Conservation (phyloP, 2,797 vertebrate genomes). For the Amniataba percoides region DNA sequence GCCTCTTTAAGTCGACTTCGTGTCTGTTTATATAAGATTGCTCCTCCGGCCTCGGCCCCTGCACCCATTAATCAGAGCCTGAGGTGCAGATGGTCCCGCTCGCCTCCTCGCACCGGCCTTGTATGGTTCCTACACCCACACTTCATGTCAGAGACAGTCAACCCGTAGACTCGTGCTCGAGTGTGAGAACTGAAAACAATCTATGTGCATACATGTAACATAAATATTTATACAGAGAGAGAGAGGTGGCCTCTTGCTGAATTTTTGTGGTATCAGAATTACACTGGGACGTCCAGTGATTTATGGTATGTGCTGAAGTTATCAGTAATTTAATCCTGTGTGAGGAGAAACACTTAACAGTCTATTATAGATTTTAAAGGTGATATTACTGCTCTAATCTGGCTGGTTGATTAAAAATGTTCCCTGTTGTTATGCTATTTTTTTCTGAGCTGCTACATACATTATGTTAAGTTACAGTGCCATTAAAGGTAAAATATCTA, state of each 20-base stretch:
- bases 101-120: constrained; percentile 22
- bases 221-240: constrained; percentile 42
- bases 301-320: constrained; percentile 38
- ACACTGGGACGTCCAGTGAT: constrained; percentile 13
- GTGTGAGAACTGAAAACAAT: constrained; percentile 28
- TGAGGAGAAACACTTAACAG: constrained; percentile 24
- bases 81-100: constrained; percentile 42
- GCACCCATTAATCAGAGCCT: constrained; percentile 57
- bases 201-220: constrained; percentile 6
- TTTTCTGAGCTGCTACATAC: background rate
- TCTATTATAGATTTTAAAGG: constrained; percentile 46
- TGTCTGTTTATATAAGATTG: constrained; percentile 51
- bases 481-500: background rate
- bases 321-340: constrained; percentile 40
- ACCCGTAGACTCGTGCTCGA: constrained; percentile 7
- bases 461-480: background rate
- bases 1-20: constrained; percentile 30
- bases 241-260: background rate
- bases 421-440: background rate
- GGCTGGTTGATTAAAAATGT: constrained; percentile 20
- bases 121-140: constrained; percentile 19
- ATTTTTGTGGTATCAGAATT: constrained; percentile 4
- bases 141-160: constrained; percentile 20
- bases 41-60: constrained; percentile 6
- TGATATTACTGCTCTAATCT: constrained; percentile 7